Evolutionary conservation across 2,797 vertebrate genomes (phyloP).

Genomic region (Echeneis naucrates): DNA sequence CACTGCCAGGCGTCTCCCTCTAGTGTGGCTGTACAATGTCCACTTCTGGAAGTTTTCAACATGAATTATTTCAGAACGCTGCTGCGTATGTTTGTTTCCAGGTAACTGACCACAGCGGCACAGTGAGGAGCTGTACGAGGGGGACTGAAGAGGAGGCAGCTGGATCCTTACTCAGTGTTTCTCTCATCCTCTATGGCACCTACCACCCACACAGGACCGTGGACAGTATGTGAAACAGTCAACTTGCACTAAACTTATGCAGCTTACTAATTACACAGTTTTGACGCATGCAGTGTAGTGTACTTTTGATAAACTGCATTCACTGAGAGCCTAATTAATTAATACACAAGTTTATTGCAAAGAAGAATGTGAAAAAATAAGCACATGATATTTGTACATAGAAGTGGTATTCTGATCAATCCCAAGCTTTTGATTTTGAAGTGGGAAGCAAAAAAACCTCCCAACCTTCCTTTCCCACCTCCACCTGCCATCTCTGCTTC

Average conservation of each 20-base stretch:
- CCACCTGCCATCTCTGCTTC: constrained; percentile 37
- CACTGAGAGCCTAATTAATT: constrained; percentile 15
- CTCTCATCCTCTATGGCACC: constrained; percentile 74
- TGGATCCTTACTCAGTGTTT: constrained; percentile 57
- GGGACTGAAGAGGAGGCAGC: constrained; percentile 57
- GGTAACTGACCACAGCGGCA: constrained; percentile 75
- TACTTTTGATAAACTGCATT: constrained; percentile 6
- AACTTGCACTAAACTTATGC: constrained; percentile 30
- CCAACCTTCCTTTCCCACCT: constrained; percentile 5
- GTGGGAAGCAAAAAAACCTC: background rate
- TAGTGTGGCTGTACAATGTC: background rate
- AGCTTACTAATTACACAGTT: constrained; percentile 2
- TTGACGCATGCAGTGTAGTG: constrained; percentile 23
- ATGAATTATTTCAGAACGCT: background rate
- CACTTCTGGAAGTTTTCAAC: constrained; percentile 1
- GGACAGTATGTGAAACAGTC: constrained; percentile 53
- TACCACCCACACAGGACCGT: constrained; percentile 58
- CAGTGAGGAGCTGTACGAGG: constrained; percentile 54
- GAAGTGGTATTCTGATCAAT: background rate
- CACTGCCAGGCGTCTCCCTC: background rate
- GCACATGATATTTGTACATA: background rate
- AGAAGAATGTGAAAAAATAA: constrained; percentile 1
- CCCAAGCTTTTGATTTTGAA: constrained; percentile 13
- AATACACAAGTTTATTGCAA: constrained; percentile 10
- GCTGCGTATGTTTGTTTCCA: constrained; percentile 56